phyloP scores from a whole-genome alignment of 2,113 vertebrate species.

The Pagrus major region DNA sequence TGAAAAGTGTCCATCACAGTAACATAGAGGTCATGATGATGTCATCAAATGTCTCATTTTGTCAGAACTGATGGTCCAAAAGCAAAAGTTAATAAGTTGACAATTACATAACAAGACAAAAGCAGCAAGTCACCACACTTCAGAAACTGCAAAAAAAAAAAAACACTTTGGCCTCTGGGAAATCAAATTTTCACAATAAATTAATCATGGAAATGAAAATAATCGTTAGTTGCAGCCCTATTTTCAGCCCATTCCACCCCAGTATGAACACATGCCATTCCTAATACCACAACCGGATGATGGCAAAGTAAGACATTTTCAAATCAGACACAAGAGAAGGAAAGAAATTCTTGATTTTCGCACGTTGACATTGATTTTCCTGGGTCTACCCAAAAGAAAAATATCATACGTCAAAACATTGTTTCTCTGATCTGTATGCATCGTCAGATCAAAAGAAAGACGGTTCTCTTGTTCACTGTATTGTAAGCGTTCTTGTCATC shows the following conservation, averaged over 20 bases:
- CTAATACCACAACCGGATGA: background rate
- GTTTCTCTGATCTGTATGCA: background rate
- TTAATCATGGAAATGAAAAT: too few relatives aligned
- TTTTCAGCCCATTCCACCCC: background rate
- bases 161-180: too few relatives aligned
- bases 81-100: background rate
- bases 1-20: background rate
- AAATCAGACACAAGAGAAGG: background rate
- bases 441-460: slow-evolving; percentile 15
- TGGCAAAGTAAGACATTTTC: background rate
- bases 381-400: background rate
- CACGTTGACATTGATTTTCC: background rate
- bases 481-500: background rate
- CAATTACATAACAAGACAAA: too few relatives aligned
- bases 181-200: too few relatives aligned
- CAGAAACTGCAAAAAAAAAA: too few relatives aligned
- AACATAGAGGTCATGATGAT: background rate
- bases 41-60: background rate
- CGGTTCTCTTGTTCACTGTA: background rate
- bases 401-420: slow-evolving; percentile 8
- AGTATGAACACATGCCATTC: background rate
- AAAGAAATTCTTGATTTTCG: background rate
- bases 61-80: background rate
- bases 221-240: too few relatives aligned
- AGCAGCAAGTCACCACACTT: background rate